phyloP scores from a whole-genome alignment of 2,888 invertebrate species.

The Campoletis raptor region DNA sequence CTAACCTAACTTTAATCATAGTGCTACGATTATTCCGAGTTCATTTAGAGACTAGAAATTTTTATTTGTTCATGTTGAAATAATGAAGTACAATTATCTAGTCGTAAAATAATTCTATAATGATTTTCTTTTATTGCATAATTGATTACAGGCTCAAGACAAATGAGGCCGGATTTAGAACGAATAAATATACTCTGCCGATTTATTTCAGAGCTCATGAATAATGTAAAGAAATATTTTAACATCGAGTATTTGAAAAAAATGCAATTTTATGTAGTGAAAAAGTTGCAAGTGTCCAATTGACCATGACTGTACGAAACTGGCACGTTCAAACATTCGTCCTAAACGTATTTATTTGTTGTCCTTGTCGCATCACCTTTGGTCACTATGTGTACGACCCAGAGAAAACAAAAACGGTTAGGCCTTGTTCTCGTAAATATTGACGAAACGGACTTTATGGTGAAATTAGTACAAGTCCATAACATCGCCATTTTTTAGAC shows the following conservation, averaged over 20 bases:
- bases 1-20: background rate
- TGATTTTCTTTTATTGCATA: slow-evolving; percentile 1
- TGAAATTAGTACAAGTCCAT: slow-evolving; percentile 3
- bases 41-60: background rate
- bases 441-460: slow-evolving; percentile 14
- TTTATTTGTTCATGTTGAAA: background rate
- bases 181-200: background rate
- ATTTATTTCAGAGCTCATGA: background rate
- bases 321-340: slow-evolving; percentile 6
- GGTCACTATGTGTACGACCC: slow-evolving; percentile 4
- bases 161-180: background rate
- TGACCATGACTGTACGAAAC: background rate
- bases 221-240: background rate
- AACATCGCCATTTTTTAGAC: background rate
- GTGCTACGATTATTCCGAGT: slow-evolving; percentile 1
- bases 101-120: background rate
- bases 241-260: background rate
- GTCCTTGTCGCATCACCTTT: slow-evolving; percentile 2
- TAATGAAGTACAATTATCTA: background rate
- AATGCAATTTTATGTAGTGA: background rate
- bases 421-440: slow-evolving; percentile 31
- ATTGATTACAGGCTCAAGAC: background rate
- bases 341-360: slow-evolving; percentile 4
- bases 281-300: background rate
- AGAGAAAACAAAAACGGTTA: slow-evolving; percentile 11